Evolutionary conservation across 1,140 invertebrate species (phyloP).

Genomic region (Nomia melanderi): DNA sequence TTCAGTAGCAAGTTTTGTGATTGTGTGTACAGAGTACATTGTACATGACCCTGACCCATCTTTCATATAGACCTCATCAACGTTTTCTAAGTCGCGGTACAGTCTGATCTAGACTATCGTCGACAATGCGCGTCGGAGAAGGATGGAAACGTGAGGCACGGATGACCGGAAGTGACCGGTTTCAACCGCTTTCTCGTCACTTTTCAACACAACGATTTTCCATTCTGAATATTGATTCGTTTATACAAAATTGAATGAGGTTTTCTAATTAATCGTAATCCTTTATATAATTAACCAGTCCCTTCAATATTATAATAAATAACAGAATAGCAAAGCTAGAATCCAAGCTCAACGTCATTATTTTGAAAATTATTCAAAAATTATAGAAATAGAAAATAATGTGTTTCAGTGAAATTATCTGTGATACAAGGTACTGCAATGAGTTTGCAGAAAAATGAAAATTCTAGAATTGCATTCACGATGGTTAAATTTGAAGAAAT

Average conservation of each 20-base stretch:
- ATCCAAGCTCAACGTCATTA: too few species aligned
- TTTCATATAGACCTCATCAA: slow-evolving; percentile 72
- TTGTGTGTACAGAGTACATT: slow-evolving; percentile 66
- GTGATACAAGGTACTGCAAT: too few species aligned
- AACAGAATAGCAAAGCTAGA: too few species aligned
- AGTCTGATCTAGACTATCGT: slow-evolving; percentile 59
- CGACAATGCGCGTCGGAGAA: slow-evolving; percentile 38
- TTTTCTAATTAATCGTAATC: neutral
- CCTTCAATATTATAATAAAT: too few species aligned
- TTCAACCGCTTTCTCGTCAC: slow-evolving; percentile 30
- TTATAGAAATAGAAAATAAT: too few species aligned
- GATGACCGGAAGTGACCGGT: slow-evolving; percentile 56
- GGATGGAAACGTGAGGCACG: slow-evolving; percentile 38
- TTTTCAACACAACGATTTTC: slow-evolving; percentile 25
- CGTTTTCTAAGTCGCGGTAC: slow-evolving; percentile 70
- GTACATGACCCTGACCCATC: slow-evolving; percentile 74
- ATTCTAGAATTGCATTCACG: too few species aligned
- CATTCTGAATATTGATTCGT: slow-evolving; percentile 14
- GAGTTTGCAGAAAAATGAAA: too few species aligned
- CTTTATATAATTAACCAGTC: neutral
- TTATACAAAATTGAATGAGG: neutral
- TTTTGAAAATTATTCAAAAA: too few species aligned
- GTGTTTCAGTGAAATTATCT: too few species aligned
- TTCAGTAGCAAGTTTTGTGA: slow-evolving; percentile 56
- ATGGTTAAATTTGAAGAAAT: too few species aligned